A percentile compares a stretch with the other conserved stretches of the same genome.
These are phyloP conservation scores for Hassar affinis DNA, from an alignment of 2,113 vertebrate species.

Conservation along the genomic window DNA sequence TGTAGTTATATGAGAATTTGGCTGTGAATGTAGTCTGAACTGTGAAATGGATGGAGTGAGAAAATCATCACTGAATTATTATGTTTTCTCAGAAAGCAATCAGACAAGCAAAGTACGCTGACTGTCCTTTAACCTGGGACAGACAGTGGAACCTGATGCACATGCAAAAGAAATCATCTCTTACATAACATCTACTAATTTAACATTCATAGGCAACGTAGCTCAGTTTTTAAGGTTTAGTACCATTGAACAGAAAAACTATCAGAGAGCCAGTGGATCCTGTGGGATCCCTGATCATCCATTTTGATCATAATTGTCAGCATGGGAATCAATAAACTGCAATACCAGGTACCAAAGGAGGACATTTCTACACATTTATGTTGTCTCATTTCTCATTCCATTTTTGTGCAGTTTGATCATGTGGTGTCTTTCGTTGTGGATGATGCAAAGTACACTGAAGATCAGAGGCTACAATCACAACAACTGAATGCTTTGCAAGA, in stretches of 20 bases:
- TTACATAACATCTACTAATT: neutral
- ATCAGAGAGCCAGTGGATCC: neutral
- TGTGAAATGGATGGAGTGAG: slow-evolving; percentile 18
- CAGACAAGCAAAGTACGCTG: neutral
- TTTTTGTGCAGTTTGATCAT: neutral
- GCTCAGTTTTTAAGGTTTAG: neutral
- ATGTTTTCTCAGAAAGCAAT: neutral
- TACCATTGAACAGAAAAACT: neutral
- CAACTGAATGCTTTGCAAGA: neutral
- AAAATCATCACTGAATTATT: slow-evolving; percentile 27
- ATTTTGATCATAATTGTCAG: neutral
- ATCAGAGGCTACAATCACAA: too few species aligned
- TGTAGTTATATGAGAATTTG: slow-evolving; percentile 13
- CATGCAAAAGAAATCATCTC: neutral
- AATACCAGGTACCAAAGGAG: neutral
- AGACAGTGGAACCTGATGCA: neutral
- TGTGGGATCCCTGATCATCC: neutral
- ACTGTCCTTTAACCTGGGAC: neutral
- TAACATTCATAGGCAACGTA: neutral
- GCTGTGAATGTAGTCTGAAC: neutral
- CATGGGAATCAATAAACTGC: neutral
- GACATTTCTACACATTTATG: neutral
- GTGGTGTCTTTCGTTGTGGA: too few species aligned
- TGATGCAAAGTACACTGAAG: too few species aligned
- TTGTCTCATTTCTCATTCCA: neutral